Evolutionary conservation across 35 echinoderm and acorn worm genomes (phyloP).

Genomic region (Heliocidaris tuberculata): DNA sequence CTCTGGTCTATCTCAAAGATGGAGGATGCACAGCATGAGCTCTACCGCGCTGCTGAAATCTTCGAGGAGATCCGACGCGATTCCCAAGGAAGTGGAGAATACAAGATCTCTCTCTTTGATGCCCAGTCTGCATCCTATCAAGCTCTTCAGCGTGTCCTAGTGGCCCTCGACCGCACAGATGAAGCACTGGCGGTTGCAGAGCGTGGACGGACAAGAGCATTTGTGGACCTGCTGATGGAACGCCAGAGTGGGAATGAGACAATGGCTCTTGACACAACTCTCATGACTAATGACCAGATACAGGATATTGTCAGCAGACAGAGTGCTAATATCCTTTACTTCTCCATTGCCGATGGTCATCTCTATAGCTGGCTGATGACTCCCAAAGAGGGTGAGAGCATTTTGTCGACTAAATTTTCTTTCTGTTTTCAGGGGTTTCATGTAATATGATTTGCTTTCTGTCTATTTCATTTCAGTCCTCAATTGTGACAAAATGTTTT

Average conservation of each 20-base stretch:
- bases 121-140: conserved; percentile 91
- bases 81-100: conserved; percentile 76
- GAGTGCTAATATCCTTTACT: conserved; percentile 81
- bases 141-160: conserved; percentile 87
- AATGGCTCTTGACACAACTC: conserved; percentile 50
- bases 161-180: conserved; percentile 67
- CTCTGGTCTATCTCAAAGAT: conserved; percentile 87
- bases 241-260: conserved; percentile 60
- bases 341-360: conserved; percentile 91
- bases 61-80: conserved; percentile 89
- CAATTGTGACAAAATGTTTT: too few relatives aligned
- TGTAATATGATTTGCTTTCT: too few relatives aligned
- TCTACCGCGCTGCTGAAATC: conserved; percentile 93
- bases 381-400: conserved; percentile 74
- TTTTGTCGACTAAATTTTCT: background rate
- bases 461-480: too few relatives aligned
- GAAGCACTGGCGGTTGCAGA: conserved; percentile 95
- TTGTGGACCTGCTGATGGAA: conserved; percentile 86
- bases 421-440: background rate
- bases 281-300: conserved; percentile 85
- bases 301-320: conserved; percentile 82
- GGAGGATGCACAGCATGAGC: conserved; percentile 91
- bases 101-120: conserved; percentile 85
- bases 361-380: conserved; percentile 92
- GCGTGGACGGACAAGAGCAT: conserved; percentile 85